These are phyloP conservation scores for Tuberolachnus salignus DNA, from an alignment of 2,888 invertebrate species.

Conservation along the genomic window DNA sequence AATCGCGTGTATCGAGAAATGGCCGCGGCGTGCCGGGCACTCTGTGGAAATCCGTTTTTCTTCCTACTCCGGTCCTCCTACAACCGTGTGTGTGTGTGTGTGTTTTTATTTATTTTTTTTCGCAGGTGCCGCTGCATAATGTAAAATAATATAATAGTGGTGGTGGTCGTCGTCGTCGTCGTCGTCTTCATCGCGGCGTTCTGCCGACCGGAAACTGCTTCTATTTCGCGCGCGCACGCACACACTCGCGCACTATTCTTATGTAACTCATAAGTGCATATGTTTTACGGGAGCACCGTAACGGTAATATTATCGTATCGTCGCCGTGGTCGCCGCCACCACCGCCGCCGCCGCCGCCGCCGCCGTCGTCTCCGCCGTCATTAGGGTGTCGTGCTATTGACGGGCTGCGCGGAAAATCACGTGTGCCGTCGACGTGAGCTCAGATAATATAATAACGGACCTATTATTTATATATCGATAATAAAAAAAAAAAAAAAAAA, in stretches of 20 bases:
- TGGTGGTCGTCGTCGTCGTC: too few relatives aligned
- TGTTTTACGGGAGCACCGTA: not conserved
- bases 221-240: not conserved
- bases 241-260: not conserved
- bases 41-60: not conserved
- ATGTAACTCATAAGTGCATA: not conserved
- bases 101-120: not conserved
- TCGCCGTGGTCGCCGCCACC: not conserved
- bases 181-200: not conserved
- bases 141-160: too few relatives aligned
- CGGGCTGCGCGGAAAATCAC: too few relatives aligned
- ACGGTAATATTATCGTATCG: not conserved
- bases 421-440: too few relatives aligned
- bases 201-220: not conserved
- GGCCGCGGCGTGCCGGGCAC: not conserved
- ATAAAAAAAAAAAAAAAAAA: too few relatives aligned
- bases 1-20: too few relatives aligned
- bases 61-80: not conserved
- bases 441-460: too few relatives aligned
- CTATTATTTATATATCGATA: too few relatives aligned
- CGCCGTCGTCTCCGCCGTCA: too few relatives aligned
- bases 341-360: too few relatives aligned
- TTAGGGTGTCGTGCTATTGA: too few relatives aligned
- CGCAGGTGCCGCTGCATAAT: slow-evolving; percentile 10
- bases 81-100: not conserved